Evolutionary conservation across 2,888 invertebrate genomes (phyloP).

Genomic region (Reticulitermes lucifugus): DNA sequence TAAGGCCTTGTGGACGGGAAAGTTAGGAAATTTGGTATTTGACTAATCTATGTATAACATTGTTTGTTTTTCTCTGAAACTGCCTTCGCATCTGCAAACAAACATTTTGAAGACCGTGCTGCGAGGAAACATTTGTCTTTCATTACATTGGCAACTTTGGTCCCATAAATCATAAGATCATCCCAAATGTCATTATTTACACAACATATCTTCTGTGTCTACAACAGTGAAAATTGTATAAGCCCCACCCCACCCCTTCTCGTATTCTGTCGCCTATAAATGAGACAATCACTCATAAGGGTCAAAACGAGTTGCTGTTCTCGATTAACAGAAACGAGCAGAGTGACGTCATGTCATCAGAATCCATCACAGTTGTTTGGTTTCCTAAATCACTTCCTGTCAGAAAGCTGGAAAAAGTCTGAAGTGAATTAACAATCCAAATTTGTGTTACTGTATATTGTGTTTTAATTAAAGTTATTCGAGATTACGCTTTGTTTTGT

Average conservation of each 20-base stretch:
- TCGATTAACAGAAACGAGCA: not conserved
- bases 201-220: constrained; percentile 31
- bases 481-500: not conserved
- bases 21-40: constrained; percentile 12
- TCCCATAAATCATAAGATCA: constrained; percentile 39
- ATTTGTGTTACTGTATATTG: not conserved
- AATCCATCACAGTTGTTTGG: not conserved
- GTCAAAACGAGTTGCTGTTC: not conserved
- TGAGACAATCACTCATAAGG: constrained; percentile 18
- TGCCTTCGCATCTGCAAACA: constrained; percentile 13
- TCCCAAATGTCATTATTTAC: constrained; percentile 28
- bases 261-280: not conserved
- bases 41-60: constrained; percentile 18
- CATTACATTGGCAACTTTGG: constrained; percentile 26
- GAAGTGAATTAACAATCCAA: not conserved
- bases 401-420: not conserved
- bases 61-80: constrained; percentile 30
- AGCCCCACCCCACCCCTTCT: not conserved
- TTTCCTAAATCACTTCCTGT: not conserved
- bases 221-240: constrained; percentile 20
- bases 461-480: not conserved
- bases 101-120: constrained; percentile 4
- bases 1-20: not conserved
- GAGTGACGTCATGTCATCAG: not conserved
- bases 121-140: constrained; percentile 36